Evolutionary conservation across 1,140 invertebrate species (phyloP), one percentile per base, ranked within the genome.

Genomic region (Bathynomus jamesi): DNA sequence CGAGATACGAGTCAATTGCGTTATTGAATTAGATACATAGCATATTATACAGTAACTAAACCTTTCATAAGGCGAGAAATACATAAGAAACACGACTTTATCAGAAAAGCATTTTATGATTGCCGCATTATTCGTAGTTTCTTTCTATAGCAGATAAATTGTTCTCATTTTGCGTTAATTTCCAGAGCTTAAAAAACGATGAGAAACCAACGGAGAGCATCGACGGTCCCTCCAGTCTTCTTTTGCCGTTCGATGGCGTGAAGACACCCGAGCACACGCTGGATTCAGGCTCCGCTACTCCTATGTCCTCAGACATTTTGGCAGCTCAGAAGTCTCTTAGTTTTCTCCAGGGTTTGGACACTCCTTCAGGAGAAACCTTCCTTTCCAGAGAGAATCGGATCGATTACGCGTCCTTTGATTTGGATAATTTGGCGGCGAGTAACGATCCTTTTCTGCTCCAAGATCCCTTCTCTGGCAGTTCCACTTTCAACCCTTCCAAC

Each of bases 261-360:
- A 53, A 53, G 21, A 53, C 40, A 17, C 40, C 40, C 13, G 40
- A 53, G 21, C 40, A 53, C 13, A 53, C 21, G 40, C 40, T 53
- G 2, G 40, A 53, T 65, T 24, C 67, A 63, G 53, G 69, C 46
- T 28, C 70, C 61, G 62, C 32, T 72, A 64, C 72, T 63, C 70
- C 70, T 71, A 66, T 77, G 30, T 67, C 87, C 86, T 1, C 78
- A 89, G 13, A 87, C 86, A n/a, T 87, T 87, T 78, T 86, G 89
- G 25, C 89, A 89, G 80, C 90, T 89, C 78, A 89, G 89, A 73
- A 89, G 90, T 61, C 88, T 89, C 79, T 81, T 88, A 63, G 89
- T 87, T 2, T 89, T 89, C 80, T 82, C 87, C 31, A 90, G 88
- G 89, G 88, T 73, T 81, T 85, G 21, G 85, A 86, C 2, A 87